Evolutionary conservation across 2,888 invertebrate genomes (phyloP), one percentile per base, ranked within the genome.

Genomic region (Diarsia dahlii): DNA sequence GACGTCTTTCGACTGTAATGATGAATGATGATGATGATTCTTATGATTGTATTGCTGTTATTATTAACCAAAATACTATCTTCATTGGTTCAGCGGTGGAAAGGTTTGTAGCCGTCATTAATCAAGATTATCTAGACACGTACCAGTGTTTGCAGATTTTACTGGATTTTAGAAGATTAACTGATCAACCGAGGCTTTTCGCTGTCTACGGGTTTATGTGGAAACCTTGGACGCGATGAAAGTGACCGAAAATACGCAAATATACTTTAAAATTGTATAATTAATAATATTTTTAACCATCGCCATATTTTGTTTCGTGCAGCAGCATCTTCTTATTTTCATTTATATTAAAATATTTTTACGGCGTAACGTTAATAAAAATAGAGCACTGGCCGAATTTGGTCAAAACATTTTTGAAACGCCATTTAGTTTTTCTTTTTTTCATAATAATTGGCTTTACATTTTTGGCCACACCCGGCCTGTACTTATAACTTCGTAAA

Each of bases 131-230:
- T 89, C 90, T 89, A 74, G 91, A 92, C 92, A 88, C 91, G 87
- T 92, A 92, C 92, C 92, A 85, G 76, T 95, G 95, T 95, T 95
- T 94, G 91, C 94, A 91, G 92, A 93, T 94, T 95, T 92, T 86
- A 86, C 46, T 82, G 93, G 95, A 92, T 95, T 95, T 94, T 90
- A 69, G 78, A 80, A 93, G 95, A 95, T 96, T 95, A 95, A 84
- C 84, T 76, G 82, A 82, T 86, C 89, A 93, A 91, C 91, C 89
- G 69, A 77, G 89, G 89, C 88, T 90, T 90, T 84, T 84, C 78
- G 64, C 71, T 86, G 90, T 91, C 88, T 90, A 86, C 71, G 86
- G 85, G 82, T 60, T 62, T 90, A 90, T 91, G 90, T 89, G 85
- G 80, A 80, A 74, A 89, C 92, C 93, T 94, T 93, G 92, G 87